Conservation (phyloP, 2,888 invertebrate genomes). For the Phytoseiulus persimilis region DNA sequence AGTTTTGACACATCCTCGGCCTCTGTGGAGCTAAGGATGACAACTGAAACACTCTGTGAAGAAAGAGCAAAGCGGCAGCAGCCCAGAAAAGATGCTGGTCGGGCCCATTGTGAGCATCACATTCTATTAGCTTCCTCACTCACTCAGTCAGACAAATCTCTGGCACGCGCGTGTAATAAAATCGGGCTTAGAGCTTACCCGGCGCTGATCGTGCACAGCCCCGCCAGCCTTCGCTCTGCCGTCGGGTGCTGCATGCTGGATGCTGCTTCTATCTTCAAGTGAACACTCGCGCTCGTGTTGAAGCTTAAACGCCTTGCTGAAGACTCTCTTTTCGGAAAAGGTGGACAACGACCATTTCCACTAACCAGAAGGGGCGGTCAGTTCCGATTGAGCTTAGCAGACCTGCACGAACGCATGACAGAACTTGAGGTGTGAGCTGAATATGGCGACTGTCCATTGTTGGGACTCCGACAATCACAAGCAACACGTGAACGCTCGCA, state of each 20-base stretch:
- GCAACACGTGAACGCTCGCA: neutral
- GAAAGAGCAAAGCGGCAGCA: neutral
- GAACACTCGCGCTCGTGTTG: neutral
- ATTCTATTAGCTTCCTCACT: constrained; percentile 5
- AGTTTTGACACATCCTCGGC: neutral
- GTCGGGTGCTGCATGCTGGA: neutral
- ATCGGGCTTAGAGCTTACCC: constrained; percentile 23
- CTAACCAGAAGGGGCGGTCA: neutral
- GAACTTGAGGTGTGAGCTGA: neutral
- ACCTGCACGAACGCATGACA: neutral
- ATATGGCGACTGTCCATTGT: neutral
- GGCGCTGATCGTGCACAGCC: neutral
- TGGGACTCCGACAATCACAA: neutral
- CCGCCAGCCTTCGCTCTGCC: neutral
- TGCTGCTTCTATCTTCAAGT: neutral
- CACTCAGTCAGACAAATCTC: constrained; percentile 29
- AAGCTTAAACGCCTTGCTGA: neutral
- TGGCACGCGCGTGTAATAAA: constrained; percentile 37
- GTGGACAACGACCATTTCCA: neutral
- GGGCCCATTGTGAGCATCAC: neutral
- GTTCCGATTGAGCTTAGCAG: neutral
- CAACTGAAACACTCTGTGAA: neutral
- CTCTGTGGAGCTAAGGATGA: neutral
- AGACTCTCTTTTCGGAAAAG: neutral
- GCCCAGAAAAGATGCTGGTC: neutral